These are phyloP conservation scores for Drosophila kurseongensis DNA, from an alignment of 1,140 invertebrate genomes.

Conservation along the genomic window DNA sequence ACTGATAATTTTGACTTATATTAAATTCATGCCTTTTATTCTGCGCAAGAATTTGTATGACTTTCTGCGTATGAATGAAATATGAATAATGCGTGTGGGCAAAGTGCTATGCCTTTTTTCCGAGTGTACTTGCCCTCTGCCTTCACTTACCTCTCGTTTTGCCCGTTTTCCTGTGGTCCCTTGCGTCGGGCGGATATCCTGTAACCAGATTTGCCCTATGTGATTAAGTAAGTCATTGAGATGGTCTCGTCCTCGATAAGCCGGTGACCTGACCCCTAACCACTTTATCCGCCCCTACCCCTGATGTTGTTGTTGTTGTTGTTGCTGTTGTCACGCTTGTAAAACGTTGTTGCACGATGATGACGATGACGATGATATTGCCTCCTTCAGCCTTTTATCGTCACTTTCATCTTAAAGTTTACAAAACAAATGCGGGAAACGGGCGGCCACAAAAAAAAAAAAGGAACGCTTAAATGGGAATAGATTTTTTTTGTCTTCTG, in stretches of 20 bases:
- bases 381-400: conserved; percentile 61
- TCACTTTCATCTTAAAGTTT: conserved; percentile 67
- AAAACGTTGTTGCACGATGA: conserved; percentile 62
- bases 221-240: conserved; percentile 82
- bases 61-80: no score
- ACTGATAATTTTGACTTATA: no score
- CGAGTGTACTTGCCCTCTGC: conserved; percentile 1
- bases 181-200: conserved; percentile 72
- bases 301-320: conserved; percentile 14
- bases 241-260: conserved; percentile 73
- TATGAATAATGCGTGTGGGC: no score
- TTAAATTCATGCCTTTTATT: no score
- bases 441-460: conserved; percentile 22
- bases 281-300: conserved; percentile 9
- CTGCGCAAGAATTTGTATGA: no score
- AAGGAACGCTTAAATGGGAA: conserved; percentile 17
- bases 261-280: conserved; percentile 47
- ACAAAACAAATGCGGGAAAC: conserved; percentile 62
- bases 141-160: conserved; percentile 18
- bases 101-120: no score
- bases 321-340: conserved; percentile 57
- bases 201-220: conserved; percentile 81
- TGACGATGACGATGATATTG: conserved; percentile 37
- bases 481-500: conserved; percentile 39
- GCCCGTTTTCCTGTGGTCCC: conserved; percentile 28